Evolutionary conservation across 2,113 vertebrate species (phyloP).

Genomic region (Semnornis frantzii): DNA sequence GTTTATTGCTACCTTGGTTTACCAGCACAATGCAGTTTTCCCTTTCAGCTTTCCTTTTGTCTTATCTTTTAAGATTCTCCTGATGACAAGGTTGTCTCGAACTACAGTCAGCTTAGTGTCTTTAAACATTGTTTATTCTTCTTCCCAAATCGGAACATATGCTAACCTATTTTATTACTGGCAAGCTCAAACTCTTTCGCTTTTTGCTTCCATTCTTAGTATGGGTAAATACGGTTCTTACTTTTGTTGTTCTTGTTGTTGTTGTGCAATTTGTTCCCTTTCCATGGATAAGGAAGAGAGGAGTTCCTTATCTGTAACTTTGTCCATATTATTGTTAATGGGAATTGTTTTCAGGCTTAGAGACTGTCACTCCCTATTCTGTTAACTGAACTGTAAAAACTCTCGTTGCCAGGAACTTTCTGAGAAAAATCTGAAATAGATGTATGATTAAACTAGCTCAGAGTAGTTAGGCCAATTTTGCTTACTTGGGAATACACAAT

Average conservation of each 20-base stretch:
- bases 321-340: neutral
- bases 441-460: neutral
- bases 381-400: neutral
- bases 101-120: neutral
- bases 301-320: neutral
- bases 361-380: neutral
- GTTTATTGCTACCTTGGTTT: neutral
- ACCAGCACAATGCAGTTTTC: neutral
- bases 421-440: neutral
- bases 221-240: neutral
- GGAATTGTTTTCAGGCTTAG: neutral
- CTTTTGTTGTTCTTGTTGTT: too few species aligned
- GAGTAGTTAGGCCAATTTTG: neutral
- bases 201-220: neutral
- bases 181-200: neutral
- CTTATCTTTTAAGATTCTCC: neutral
- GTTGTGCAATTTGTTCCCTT: neutral
- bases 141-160: neutral
- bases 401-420: neutral
- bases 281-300: neutral
- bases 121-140: constrained; percentile 28
- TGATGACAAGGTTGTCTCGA: neutral
- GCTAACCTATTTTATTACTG: constrained; percentile 8
- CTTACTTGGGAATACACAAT: neutral
- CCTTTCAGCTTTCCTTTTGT: neutral